A percentile compares a stretch with the other conserved stretches of the same genome.
Evolutionary conservation across 2,888 invertebrate species (phyloP).

Genomic region (Tetranychus piercei): DNA sequence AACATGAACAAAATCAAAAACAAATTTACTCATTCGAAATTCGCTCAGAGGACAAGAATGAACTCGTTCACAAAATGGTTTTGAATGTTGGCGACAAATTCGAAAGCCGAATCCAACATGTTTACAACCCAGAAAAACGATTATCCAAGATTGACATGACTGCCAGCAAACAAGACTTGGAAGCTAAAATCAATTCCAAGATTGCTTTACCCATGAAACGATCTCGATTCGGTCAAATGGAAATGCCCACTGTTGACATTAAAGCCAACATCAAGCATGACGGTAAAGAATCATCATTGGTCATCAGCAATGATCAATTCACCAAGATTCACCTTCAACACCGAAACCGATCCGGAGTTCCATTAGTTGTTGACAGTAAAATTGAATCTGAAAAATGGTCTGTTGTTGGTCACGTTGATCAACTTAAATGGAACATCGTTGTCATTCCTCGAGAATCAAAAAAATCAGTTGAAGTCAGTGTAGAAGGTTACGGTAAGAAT

Average conservation of each 20-base stretch:
- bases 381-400: not conserved
- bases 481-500: not conserved
- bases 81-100: not conserved
- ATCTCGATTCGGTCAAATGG: not conserved
- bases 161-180: not conserved
- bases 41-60: not conserved
- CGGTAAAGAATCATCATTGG: not conserved
- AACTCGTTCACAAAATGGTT: not conserved
- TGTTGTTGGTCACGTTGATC: not conserved
- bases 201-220: not conserved
- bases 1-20: not conserved
- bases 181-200: not conserved
- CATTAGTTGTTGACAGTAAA: not conserved
- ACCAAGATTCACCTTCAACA: not conserved
- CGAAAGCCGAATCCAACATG: not conserved
- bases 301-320: not conserved
- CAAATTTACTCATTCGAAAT: not conserved
- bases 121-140: not conserved
- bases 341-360: not conserved
- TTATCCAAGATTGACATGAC: not conserved
- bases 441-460: not conserved
- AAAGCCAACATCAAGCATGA: not conserved
- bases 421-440: not conserved
- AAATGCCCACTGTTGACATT: not conserved
- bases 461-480: not conserved